Conservation (phyloP, 2,888 invertebrate species). For the Pristionchus japonicus region DNA sequence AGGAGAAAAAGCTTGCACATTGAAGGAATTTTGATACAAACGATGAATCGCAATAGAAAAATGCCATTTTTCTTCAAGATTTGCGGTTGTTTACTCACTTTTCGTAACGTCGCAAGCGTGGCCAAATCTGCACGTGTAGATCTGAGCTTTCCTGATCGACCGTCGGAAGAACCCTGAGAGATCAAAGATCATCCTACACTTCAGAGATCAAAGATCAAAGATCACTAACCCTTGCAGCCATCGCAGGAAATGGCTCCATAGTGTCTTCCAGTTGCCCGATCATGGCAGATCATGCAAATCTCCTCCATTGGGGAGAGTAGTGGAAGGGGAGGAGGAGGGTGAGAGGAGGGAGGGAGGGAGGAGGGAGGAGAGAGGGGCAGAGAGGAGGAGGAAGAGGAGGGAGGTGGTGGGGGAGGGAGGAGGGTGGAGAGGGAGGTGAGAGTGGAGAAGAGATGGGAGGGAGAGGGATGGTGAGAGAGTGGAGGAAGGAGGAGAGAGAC, state of each 20-base stretch:
- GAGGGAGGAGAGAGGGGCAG: background rate
- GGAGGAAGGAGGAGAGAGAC: background rate
- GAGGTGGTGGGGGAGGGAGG: no score
- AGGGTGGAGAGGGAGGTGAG: background rate
- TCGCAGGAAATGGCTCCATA: conserved; percentile 73
- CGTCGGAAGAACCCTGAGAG: conserved; percentile 72
- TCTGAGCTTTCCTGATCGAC: conserved; percentile 72
- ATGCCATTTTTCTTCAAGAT: background rate
- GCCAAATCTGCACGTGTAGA: conserved; percentile 72
- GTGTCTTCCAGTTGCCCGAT: conserved; percentile 73
- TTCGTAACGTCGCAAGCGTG: conserved; percentile 72
- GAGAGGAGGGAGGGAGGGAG: background rate
- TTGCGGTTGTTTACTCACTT: conserved; percentile 59
- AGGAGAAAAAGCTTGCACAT: background rate
- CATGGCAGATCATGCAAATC: conserved; percentile 69
- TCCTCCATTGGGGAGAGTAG: conserved; percentile 52
- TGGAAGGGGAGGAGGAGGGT: conserved; percentile 1
- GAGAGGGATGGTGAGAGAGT: background rate
- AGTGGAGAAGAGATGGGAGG: background rate
- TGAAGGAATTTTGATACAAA: background rate
- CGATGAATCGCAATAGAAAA: background rate
- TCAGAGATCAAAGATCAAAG: conserved; percentile 20
- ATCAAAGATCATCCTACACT: conserved; percentile 30
- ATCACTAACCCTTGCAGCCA: conserved; percentile 69
- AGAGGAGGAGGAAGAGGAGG: background rate